These are phyloP conservation scores for Ormia ochracea DNA, from an alignment of 2,888 invertebrate species.

Conservation along the genomic window DNA sequence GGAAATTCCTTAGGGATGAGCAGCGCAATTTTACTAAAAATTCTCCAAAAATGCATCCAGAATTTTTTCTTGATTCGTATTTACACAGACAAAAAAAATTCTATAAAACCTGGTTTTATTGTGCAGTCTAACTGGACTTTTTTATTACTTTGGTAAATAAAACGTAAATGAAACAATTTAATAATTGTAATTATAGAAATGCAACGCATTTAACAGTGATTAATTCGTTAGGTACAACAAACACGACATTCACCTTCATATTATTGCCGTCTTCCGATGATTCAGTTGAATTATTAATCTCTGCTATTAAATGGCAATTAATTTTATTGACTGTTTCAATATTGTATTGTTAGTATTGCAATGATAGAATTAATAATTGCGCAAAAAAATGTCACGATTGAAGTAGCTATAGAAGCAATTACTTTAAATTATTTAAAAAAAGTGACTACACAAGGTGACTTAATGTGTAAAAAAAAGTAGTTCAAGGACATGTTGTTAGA, in stretches of 20 bases:
- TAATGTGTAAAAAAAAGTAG: neutral
- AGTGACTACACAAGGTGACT: neutral
- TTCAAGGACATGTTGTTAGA: no score
- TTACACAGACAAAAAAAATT: no score
- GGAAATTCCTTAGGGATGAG: no score
- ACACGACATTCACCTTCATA: neutral
- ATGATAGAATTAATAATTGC: neutral
- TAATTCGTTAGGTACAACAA: neutral
- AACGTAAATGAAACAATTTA: no score
- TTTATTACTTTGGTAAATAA: no score
- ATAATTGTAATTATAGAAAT: no score
- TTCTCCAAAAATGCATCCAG: no score
- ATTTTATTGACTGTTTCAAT: neutral
- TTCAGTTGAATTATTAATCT: conserved; percentile 12
- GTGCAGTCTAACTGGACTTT: no score
- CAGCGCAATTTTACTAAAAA: no score
- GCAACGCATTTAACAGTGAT: neutral
- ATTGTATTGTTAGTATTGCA: neutral
- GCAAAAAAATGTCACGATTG: neutral
- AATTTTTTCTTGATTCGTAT: no score
- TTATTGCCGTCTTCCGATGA: neutral
- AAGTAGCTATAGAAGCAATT: neutral
- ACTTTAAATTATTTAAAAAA: neutral
- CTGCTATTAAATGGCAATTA: neutral
- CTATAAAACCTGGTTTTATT: no score